Conservation (phyloP, 2,797 vertebrate genomes). For the Miichthys miiuy region DNA sequence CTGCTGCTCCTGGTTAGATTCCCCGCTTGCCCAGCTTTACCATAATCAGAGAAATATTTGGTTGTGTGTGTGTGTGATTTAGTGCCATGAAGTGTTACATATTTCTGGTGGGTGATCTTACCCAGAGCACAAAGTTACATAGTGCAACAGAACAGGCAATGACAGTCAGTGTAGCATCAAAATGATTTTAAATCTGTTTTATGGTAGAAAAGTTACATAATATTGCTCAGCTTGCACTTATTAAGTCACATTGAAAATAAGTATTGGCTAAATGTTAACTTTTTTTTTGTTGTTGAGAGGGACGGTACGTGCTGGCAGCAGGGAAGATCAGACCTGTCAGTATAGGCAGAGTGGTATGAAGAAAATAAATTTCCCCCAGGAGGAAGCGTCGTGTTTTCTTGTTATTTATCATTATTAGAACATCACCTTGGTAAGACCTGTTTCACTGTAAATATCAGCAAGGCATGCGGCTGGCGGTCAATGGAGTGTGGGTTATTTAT, state of each 20-base stretch:
- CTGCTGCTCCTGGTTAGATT: no score
- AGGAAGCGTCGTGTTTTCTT: background rate
- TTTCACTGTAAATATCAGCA: constrained; percentile 3
- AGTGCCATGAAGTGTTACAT: no score
- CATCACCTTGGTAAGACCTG: background rate
- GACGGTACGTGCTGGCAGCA: background rate
- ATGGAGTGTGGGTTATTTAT: constrained; percentile 31
- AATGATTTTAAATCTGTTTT: no score
- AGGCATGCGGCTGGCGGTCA: constrained; percentile 10
- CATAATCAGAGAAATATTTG: no score
- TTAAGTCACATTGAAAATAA: background rate
- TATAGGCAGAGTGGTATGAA: background rate
- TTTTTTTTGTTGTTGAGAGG: background rate
- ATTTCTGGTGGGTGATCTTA: no score
- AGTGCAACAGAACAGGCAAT: no score
- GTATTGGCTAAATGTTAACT: background rate
- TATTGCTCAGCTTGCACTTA: background rate
- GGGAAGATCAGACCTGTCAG: background rate
- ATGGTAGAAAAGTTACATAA: no score
- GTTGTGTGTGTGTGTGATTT: no score
- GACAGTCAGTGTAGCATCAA: no score
- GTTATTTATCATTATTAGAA: constrained; percentile 3
- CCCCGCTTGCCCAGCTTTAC: no score
- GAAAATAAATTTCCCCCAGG: background rate
- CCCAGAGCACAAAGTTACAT: no score